phyloP scores from a whole-genome alignment of 1,140 invertebrate species.

The Dendrolimus kikuchii region DNA sequence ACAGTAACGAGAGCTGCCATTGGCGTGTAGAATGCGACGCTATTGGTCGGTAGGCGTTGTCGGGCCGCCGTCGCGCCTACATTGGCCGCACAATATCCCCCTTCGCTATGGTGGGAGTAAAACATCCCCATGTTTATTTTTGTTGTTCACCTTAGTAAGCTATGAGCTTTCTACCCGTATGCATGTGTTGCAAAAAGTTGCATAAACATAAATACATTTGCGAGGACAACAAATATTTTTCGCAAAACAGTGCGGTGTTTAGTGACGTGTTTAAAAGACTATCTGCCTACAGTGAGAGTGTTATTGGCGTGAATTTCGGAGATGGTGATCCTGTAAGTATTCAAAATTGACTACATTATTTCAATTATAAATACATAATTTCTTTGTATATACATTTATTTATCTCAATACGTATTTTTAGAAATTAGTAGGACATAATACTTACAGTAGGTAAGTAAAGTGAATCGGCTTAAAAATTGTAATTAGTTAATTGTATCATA shows the following conservation, averaged over 20 bases:
- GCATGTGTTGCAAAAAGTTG: conserved; percentile 19
- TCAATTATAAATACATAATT: not conserved
- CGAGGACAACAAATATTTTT: conserved; percentile 3
- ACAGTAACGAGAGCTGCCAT: conserved; percentile 24
- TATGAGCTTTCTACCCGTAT: conserved; percentile 40
- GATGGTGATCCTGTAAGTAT: conserved; percentile 67
- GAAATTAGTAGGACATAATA: too few relatives aligned
- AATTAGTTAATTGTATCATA: too few relatives aligned
- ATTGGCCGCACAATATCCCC: conserved; percentile 34
- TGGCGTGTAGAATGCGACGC: conserved; percentile 20
- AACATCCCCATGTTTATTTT: conserved; percentile 67
- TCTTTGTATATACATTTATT: too few relatives aligned
- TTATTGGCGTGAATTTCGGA: conserved; percentile 36
- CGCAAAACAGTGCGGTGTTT: conserved; percentile 19
- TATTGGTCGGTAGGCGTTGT: conserved; percentile 51
- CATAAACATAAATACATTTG: conserved; percentile 1
- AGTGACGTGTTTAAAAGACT: conserved; percentile 7
- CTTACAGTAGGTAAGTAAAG: too few relatives aligned
- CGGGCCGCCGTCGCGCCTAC: not conserved
- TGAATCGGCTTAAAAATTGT: too few relatives aligned
- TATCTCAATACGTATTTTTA: too few relatives aligned
- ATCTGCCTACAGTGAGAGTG: conserved; percentile 24
- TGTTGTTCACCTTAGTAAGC: conserved; percentile 61
- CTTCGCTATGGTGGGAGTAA: conserved; percentile 30
- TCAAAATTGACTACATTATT: not conserved